phyloP scores from a whole-genome alignment of 2,888 invertebrate genomes.

The Tineola bisselliella region DNA sequence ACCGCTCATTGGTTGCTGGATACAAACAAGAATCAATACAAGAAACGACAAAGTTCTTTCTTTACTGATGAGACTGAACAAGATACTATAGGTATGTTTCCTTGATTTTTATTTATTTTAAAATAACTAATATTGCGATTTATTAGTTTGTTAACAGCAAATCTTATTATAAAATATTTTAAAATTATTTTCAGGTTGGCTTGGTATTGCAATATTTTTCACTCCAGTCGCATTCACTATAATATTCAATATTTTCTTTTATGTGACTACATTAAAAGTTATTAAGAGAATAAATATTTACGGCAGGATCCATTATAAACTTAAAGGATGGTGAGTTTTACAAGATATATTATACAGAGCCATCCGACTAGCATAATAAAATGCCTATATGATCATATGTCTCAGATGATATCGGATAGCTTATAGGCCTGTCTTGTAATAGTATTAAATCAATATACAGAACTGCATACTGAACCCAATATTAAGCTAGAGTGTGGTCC shows the following conservation, averaged over 20 bases:
- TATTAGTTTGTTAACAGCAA: too few species aligned
- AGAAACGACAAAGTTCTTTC: slow-evolving; percentile 48
- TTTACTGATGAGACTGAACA: slow-evolving; percentile 69
- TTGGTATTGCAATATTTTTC: slow-evolving; percentile 85
- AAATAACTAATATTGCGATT: too few species aligned
- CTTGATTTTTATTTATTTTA: too few species aligned
- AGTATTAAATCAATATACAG: too few species aligned
- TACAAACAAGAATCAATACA: slow-evolving; percentile 63
- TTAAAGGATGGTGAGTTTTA: slow-evolving; percentile 77
- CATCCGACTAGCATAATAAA: too few species aligned
- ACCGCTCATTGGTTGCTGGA: slow-evolving; percentile 85
- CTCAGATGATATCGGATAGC: too few species aligned
- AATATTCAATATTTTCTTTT: slow-evolving; percentile 81
- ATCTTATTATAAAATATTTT: too few species aligned
- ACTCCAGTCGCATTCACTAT: slow-evolving; percentile 84
- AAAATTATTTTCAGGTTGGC: slow-evolving; percentile 70
- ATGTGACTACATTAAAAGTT: slow-evolving; percentile 79
- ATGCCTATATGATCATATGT: too few species aligned
- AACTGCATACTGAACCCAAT: too few species aligned
- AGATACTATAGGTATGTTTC: slow-evolving; percentile 73
- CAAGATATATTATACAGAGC: too few species aligned
- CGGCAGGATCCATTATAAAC: slow-evolving; percentile 86
- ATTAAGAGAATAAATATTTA: slow-evolving; percentile 85
- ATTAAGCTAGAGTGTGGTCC: too few species aligned
- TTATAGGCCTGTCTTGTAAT: too few species aligned